Conservation (phyloP, 37 sponge, comb jelly and placozoan genomes). For the Beroe ovata region DNA sequence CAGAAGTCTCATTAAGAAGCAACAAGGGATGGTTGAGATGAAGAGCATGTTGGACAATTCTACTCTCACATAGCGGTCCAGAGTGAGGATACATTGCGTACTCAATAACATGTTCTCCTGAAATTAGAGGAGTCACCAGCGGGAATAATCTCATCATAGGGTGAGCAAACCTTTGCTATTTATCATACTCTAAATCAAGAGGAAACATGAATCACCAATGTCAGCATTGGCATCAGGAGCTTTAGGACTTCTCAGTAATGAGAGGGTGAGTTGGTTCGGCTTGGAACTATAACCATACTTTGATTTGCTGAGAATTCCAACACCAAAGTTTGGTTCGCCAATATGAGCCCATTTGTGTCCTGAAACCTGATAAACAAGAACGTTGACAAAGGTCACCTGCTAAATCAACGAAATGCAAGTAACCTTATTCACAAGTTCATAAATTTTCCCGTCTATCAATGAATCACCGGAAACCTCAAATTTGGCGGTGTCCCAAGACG, state of each 20-base stretch:
- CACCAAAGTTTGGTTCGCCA: constrained; percentile 79
- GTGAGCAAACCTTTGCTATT: too few relatives aligned
- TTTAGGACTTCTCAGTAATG: constrained; percentile 25
- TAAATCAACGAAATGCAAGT: too few relatives aligned
- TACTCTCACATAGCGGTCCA: not conserved
- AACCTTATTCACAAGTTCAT: too few relatives aligned
- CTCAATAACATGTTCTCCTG: constrained; percentile 14
- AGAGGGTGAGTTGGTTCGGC: constrained; percentile 22
- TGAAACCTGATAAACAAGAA: constrained; percentile 78
- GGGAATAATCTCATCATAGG: too few relatives aligned
- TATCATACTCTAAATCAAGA: not conserved
- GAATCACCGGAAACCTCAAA: constrained; percentile 82
- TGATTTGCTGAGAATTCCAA: constrained; percentile 73
- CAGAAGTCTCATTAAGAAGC: not conserved
- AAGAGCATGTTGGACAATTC: constrained; percentile 9
- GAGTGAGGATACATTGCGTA: constrained; percentile 14
- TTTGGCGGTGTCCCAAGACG: constrained; percentile 81
- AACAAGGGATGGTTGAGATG: constrained; percentile 22
- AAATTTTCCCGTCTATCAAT: too few relatives aligned
- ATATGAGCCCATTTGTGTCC: constrained; percentile 81
- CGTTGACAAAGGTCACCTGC: too few relatives aligned
- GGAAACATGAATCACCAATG: constrained; percentile 82
- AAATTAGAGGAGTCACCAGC: too few relatives aligned
- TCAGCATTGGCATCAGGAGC: constrained; percentile 79
- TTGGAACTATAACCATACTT: constrained; percentile 77